Base-by-base conservation (phyloP, 2,797 vertebrate species). In the Trachops cirrhosus region DNA sequence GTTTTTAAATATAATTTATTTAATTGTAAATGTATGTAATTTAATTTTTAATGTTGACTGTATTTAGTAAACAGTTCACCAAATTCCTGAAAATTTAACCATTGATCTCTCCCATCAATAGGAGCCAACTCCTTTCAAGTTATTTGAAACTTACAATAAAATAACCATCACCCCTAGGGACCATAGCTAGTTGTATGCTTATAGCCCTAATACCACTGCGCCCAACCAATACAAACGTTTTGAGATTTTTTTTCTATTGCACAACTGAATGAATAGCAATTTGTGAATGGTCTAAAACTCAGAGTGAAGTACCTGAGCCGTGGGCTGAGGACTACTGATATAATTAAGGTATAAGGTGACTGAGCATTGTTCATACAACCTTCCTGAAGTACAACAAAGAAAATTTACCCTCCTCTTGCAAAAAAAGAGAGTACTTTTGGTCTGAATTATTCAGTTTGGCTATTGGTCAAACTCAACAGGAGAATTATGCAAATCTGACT, bases 131-230 rank as follows among this genome's bases (percentile, higher is more conserved):
- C 50, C n/a, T 86, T 86, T 82, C 41, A 88, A 37, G 39, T 91
- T 73, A 57, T 29, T 83, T 93, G 54, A 94, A 80, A 79, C 71
- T 79, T 87, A 80, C 91, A 91, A 84, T 90, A 88, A 91, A 79
- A 85, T 85, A 93, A 79, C 44, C 62, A 50, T 80, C 41, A 52
- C 67, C 12, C 34, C 41, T 5, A 50, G 24, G 46, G 24, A 16
- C 2, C 15, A 37, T 9, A 64, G 34, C 37, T 92, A 74, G 18
- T n/a, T 39, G 16, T 41, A 77, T 0, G 37, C 14, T 90, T 74
- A 59, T 64, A 9, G 3, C 39, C 22, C 24, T 59, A 52, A 71
- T 1, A 82, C 18, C 39, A 14, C 44, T 10, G 29, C 46, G 22
- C 37, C 15, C 19, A 48, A 64, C 34, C 26, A 74, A 54, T 14